Conservation (phyloP, 2,888 invertebrate genomes). For the Drosophila sordidapex region DNA sequence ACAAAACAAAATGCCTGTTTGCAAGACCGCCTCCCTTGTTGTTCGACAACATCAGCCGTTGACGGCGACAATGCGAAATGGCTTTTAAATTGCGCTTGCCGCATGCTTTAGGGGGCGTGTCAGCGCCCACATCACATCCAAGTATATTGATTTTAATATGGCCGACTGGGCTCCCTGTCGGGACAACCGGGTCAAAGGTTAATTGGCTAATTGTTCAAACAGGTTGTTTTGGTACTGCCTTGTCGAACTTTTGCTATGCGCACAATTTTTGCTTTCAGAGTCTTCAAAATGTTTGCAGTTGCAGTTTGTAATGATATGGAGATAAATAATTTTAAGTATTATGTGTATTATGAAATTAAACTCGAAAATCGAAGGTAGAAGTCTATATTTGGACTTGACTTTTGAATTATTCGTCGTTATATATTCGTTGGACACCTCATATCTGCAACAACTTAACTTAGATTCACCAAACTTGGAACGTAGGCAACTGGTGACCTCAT, state of each 20-base stretch:
- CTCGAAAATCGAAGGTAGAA: neutral
- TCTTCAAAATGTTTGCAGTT: neutral
- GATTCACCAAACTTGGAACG: neutral
- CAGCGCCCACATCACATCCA: slow-evolving; percentile 53
- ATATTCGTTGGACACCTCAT: neutral
- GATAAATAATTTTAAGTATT: neutral
- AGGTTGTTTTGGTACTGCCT: slow-evolving; percentile 41
- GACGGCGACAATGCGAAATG: slow-evolving; percentile 71
- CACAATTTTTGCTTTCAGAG: neutral
- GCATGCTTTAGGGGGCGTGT: slow-evolving; percentile 56
- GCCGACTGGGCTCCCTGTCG: slow-evolving; percentile 28
- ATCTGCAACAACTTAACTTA: neutral
- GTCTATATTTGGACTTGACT: neutral
- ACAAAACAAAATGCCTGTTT: slow-evolving; percentile 14
- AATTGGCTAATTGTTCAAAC: slow-evolving; percentile 68
- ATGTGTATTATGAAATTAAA: neutral
- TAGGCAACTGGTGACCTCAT: neutral
- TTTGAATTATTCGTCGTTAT: neutral
- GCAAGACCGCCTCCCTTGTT: slow-evolving; percentile 32
- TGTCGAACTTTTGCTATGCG: slow-evolving; percentile 26
- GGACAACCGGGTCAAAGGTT: slow-evolving; percentile 54
- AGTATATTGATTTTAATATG: slow-evolving; percentile 64
- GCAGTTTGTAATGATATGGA: neutral
- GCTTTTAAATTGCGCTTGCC: slow-evolving; percentile 62
- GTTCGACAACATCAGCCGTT: slow-evolving; percentile 47